These are phyloP conservation scores for human DNA, from an alignment of 2,113 vertebrate species.

Conservation along the genomic window DNA sequence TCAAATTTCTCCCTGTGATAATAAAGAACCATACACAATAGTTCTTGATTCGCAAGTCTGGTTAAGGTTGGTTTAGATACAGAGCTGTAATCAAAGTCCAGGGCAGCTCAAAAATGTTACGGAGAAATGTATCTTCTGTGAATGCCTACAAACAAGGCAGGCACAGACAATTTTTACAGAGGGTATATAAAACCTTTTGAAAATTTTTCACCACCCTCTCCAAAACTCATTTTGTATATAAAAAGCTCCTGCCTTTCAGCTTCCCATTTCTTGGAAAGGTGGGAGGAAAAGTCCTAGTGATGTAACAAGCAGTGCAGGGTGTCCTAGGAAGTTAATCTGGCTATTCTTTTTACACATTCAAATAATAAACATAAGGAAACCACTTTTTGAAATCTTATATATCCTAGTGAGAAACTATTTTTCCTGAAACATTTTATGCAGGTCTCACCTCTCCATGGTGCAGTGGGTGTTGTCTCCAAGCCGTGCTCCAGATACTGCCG, in stretches of 20 bases:
- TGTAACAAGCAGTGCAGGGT: background rate
- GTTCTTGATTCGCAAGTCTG: background rate
- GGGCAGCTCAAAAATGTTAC: background rate
- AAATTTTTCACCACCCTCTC: slow-evolving; percentile 14
- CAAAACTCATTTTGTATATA: background rate
- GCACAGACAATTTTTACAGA: background rate
- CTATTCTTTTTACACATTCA: background rate
- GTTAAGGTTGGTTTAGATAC: background rate
- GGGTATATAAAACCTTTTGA: background rate
- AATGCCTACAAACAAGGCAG: background rate
- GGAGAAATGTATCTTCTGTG: background rate
- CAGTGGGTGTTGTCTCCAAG: slow-evolving; percentile 96
- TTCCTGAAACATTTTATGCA: background rate
- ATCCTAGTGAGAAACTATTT: background rate
- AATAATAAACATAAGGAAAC: background rate
- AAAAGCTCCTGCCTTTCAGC: background rate
- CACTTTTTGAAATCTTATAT: background rate
- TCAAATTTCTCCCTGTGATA: background rate
- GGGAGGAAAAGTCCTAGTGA: background rate
- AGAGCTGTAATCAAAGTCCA: background rate
- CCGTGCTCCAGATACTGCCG: slow-evolving; percentile 95
- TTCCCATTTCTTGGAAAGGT: background rate
- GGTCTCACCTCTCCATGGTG: slow-evolving; percentile 94
- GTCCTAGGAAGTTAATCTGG: background rate
- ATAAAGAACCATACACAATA: background rate